A percentile compares a stretch with the other conserved stretches of the same genome.
phyloP scores from a whole-genome alignment of 1,140 invertebrate genomes.

The Neuroterus valhalla region DNA sequence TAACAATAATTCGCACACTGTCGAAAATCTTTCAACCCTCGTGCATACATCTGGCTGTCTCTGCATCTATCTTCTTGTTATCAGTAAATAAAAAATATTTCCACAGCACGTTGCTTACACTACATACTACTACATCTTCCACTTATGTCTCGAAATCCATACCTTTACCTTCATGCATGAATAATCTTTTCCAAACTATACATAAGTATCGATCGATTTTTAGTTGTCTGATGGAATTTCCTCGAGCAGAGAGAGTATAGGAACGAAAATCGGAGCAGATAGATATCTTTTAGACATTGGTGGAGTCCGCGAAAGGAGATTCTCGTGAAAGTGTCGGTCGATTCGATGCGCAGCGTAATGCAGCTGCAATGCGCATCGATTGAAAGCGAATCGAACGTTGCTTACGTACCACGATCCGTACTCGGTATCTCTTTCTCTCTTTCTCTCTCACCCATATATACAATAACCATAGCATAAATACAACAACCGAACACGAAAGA shows the following conservation, averaged over 20 bases:
- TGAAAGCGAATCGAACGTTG: slow-evolving; percentile 7
- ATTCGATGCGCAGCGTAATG: neutral
- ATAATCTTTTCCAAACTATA: no score
- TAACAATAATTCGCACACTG: no score
- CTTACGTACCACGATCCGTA: neutral
- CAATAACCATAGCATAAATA: neutral
- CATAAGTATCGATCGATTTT: no score
- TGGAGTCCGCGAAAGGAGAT: slow-evolving; percentile 10
- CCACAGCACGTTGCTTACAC: no score
- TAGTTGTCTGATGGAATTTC: neutral
- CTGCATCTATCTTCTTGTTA: no score
- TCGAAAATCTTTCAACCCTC: no score
- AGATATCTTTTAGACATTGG: neutral
- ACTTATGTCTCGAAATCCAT: no score
- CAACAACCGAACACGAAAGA: neutral
- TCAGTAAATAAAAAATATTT: no score
- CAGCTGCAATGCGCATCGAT: neutral
- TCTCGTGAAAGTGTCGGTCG: neutral
- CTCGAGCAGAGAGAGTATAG: neutral
- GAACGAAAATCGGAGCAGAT: slow-evolving; percentile 3
- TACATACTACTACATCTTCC: no score
- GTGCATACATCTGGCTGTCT: no score
- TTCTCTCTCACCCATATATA: neutral
- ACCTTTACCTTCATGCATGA: no score
- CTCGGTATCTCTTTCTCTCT: no score